A percentile compares a stretch with the other conserved stretches of the same genome.
phyloP scores from a whole-genome alignment of 2,113 vertebrate species.

The Toxotes jaculatrix region DNA sequence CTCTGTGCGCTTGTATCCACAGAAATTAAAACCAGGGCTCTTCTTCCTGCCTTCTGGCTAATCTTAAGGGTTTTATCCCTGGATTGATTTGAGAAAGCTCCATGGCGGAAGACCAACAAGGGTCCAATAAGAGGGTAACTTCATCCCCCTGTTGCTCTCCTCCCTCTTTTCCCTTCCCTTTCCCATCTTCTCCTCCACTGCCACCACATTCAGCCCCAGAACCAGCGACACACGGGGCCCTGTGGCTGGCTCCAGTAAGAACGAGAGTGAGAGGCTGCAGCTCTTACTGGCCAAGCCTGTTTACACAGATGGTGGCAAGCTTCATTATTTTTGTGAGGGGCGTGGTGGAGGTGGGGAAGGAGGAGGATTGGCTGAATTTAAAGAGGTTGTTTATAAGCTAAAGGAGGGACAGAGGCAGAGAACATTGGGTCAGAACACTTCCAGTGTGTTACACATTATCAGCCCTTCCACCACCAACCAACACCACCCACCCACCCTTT shows the following conservation, averaged over 20 bases:
- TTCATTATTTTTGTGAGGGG: conserved; percentile 83
- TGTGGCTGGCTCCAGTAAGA: conserved; percentile 37
- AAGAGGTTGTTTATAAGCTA: conserved; percentile 78
- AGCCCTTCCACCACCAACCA: conserved; percentile 10
- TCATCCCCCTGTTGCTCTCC: conserved; percentile 50
- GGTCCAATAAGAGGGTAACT: conserved; percentile 64
- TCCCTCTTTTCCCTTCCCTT: neutral
- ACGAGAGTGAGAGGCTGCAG: conserved; percentile 41
- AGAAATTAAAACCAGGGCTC: conserved; percentile 72
- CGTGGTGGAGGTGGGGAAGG: conserved; percentile 70
- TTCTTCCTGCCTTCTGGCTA: conserved; percentile 71
- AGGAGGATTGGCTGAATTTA: conserved; percentile 68
- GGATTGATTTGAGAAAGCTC: conserved; percentile 67
- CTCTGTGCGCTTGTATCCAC: conserved; percentile 60
- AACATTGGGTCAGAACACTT: conserved; percentile 61
- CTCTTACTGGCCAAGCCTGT: conserved; percentile 74
- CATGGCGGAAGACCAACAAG: conserved; percentile 60
- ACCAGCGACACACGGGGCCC: conserved; percentile 34
- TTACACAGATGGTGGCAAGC: conserved; percentile 84
- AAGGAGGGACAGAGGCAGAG: conserved; percentile 54
- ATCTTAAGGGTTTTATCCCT: conserved; percentile 72
- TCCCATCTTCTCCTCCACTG: conserved; percentile 38
- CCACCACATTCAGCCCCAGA: conserved; percentile 34
- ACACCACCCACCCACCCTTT: conserved; percentile 11
- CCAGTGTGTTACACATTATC: conserved; percentile 45